phyloP scores from a whole-genome alignment of 2,888 invertebrate genomes.

The Caenorhabditis plicata region DNA sequence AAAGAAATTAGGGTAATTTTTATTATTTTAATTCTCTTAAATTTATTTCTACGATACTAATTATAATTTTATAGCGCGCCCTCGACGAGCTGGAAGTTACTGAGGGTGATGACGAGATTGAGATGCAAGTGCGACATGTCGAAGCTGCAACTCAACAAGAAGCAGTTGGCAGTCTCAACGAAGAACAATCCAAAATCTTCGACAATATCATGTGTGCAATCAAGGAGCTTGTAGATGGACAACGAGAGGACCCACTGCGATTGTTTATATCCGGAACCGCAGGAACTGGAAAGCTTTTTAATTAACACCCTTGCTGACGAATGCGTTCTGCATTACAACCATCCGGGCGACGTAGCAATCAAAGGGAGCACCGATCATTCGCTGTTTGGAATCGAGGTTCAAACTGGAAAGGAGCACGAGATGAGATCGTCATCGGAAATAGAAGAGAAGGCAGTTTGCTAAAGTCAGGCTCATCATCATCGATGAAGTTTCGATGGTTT shows the following conservation, averaged over 20 bases:
- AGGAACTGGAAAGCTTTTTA: slow-evolving; percentile 32
- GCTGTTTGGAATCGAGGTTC: slow-evolving; percentile 21
- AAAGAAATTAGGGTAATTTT: not conserved
- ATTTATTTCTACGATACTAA: no score
- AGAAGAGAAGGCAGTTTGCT: not conserved
- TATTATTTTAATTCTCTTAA: no score
- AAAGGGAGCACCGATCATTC: slow-evolving; percentile 31
- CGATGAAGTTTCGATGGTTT: slow-evolving; percentile 27
- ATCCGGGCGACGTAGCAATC: slow-evolving; percentile 2
- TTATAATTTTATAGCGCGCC: no score
- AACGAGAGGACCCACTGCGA: not conserved
- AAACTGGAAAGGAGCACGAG: no score
- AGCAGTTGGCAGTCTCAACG: slow-evolving; percentile 1
- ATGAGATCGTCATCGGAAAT: no score
- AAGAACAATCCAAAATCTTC: slow-evolving; percentile 7
- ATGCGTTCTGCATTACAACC: slow-evolving; percentile 5
- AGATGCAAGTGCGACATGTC: slow-evolving; percentile 3
- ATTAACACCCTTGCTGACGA: slow-evolving; percentile 29
- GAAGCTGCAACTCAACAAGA: slow-evolving; percentile 2
- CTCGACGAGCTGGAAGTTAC: not conserved
- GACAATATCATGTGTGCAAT: slow-evolving; percentile 2
- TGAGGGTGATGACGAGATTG: slow-evolving; percentile 1
- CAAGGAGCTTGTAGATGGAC: not conserved
- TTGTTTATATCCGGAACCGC: slow-evolving; percentile 24
- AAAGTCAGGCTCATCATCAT: slow-evolving; percentile 19